These are phyloP conservation scores for Garrulus glandarius DNA, from an alignment of 2,797 vertebrate species.

Conservation along the genomic window DNA sequence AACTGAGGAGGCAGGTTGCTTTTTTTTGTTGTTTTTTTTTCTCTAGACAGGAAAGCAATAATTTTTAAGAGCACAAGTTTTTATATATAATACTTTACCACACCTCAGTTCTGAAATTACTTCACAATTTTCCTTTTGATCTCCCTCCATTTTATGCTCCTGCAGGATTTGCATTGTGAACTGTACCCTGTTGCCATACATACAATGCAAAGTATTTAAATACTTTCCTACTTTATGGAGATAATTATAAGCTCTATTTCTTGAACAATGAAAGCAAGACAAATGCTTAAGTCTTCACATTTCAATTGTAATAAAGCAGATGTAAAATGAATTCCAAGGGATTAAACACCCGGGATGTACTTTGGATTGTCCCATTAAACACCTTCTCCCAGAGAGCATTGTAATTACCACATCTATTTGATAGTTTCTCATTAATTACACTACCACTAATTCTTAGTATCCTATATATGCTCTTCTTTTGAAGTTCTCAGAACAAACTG, in stretches of 20 bases:
- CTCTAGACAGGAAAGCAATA: not conserved
- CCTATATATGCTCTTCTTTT: not conserved
- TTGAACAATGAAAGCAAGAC: conserved; percentile 52
- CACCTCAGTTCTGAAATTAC: not conserved
- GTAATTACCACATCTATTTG: conserved; percentile 15
- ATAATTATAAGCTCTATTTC: conserved; percentile 63
- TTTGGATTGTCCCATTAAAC: conserved; percentile 50
- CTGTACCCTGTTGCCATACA: not conserved
- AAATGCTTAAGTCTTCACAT: conserved; percentile 1
- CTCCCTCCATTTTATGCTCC: not conserved
- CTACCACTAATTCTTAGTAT: not conserved
- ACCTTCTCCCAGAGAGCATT: conserved; percentile 15
- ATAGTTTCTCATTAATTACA: conserved; percentile 40
- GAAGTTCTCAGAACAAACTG: not conserved
- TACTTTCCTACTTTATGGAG: conserved; percentile 17
- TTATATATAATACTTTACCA: not conserved
- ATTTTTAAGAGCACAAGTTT: not conserved
- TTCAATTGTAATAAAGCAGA: conserved; percentile 46
- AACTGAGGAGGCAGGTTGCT: not conserved
- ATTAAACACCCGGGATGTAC: conserved; percentile 35
- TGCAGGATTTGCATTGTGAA: conserved; percentile 26
- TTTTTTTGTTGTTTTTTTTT: not conserved
- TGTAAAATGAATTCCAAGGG: conserved; percentile 38
- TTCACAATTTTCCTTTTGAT: conserved; percentile 15
- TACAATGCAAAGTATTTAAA: conserved; percentile 37